Base-by-base conservation (phyloP, 30 jellyfish, hydroid and myxozoan species). In the Sanderia malayensis region DNA sequence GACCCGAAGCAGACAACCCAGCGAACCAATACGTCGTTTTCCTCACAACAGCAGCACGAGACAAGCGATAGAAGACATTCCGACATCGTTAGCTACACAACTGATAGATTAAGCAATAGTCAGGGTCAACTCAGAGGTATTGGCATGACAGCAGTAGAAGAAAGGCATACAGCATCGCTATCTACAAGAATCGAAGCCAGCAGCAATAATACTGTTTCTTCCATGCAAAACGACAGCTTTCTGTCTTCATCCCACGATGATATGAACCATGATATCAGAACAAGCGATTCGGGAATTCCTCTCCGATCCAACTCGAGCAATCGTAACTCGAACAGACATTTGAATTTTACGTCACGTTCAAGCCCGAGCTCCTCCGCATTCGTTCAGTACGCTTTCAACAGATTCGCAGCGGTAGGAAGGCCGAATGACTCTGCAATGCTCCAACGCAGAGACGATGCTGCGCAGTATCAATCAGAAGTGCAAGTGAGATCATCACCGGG, bases 61-160 rank as follows among this genome's bases (percentile, higher is more conserved):
- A 62, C 24, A 41, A 62, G n/a, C 0, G 28, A 57, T 44, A 71
- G 67, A 1, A 30, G 31, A 22, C 57, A 64, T 71, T 82, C 89
- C 3, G 52, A 78, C 57, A 78, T 78, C 19, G 62, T 78, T 68
- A 78, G 66, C 46, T 78, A 76, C 60, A 66, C 82, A 7, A 64
- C 89, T 3, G 89, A 64, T 2, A 46, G 82, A 60, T 61, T 71
- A 6, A 32, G 89, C 52, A 67, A 31, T 55, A 24, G 23, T 7
- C 64, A 49, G 11, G 13, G 52, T n/a, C n/a, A n/a, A n/a, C n/a
- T n/a, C n/a, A n/a, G n/a, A n/a, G n/a, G n/a, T n/a, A n/a, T n/a
- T n/a, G n/a, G n/a, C n/a, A n/a, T n/a, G n/a, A n/a, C n/a, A n/a
- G n/a, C n/a, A n/a, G n/a, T n/a, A n/a, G n/a, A n/a, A n/a, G n/a